A percentile compares a stretch with the other conserved stretches of the same genome.
Evolutionary conservation across 2,113 vertebrate species (phyloP).

Genomic region (Dryoscopus gambensis): DNA sequence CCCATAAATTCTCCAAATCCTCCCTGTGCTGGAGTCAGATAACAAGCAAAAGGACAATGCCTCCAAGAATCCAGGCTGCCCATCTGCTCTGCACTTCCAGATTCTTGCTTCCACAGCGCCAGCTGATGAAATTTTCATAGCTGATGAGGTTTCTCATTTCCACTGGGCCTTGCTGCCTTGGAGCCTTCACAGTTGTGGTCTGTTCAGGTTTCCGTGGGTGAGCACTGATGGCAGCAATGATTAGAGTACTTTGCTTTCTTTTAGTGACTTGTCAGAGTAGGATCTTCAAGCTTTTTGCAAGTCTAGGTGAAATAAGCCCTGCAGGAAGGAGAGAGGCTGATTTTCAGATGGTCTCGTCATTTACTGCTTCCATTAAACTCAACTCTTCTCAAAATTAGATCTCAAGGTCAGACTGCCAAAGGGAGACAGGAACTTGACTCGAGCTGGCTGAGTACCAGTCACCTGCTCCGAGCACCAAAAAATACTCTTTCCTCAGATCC

Average conservation of each 20-base stretch:
- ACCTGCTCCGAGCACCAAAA: neutral
- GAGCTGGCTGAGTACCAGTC: neutral
- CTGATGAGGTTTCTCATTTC: slow-evolving; percentile 68
- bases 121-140: slow-evolving; percentile 79
- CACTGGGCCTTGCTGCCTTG: slow-evolving; percentile 9
- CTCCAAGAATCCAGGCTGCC: slow-evolving; percentile 74
- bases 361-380: neutral
- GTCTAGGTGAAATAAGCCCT: neutral
- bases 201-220: slow-evolving; percentile 48
- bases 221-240: neutral
- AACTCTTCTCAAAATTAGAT: neutral
- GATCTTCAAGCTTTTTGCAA: neutral
- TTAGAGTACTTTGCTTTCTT: slow-evolving; percentile 2
- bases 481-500: neutral
- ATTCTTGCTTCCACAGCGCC: slow-evolving; percentile 61
- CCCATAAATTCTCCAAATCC: slow-evolving; percentile 77
- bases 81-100: slow-evolving; percentile 75
- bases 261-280: neutral
- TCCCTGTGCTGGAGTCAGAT: slow-evolving; percentile 70
- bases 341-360: neutral
- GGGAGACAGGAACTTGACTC: neutral
- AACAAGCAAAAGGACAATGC: slow-evolving; percentile 76
- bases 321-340: neutral
- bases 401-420: neutral
- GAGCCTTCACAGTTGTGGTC: slow-evolving; percentile 59